phyloP scores from a whole-genome alignment of 2,888 invertebrate genomes.

The Ceraclea dissimilis region DNA sequence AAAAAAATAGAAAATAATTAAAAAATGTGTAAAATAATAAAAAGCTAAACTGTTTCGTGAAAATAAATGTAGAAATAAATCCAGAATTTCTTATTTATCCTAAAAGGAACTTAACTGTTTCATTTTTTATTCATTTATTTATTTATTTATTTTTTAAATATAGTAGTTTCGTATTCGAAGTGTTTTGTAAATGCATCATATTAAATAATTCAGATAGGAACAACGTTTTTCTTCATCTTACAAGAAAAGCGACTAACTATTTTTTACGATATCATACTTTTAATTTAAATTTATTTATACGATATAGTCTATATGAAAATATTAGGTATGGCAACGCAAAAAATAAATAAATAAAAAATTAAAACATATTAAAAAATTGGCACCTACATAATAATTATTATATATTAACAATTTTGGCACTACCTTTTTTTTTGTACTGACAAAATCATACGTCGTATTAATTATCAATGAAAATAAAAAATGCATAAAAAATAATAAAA shows the following conservation, averaged over 20 bases:
- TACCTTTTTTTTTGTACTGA: slow-evolving; percentile 12
- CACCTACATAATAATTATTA: slow-evolving; percentile 15
- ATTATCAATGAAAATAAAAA: not conserved
- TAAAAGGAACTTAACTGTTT: not conserved
- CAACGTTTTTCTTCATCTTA: not conserved
- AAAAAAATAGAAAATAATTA: not conserved
- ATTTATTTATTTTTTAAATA: not conserved
- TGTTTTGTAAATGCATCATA: not conserved
- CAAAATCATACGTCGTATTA: not conserved
- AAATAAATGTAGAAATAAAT: not conserved
- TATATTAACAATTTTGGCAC: slow-evolving; percentile 18
- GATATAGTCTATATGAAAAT: too few species aligned
- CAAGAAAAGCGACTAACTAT: too few species aligned
- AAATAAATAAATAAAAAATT: not conserved
- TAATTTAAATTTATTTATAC: too few species aligned
- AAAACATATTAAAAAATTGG: slow-evolving; percentile 17
- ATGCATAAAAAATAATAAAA: not conserved
- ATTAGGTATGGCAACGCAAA: not conserved
- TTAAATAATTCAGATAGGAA: not conserved
- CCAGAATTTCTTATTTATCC: not conserved
- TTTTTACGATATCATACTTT: too few species aligned
- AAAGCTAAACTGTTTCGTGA: too few species aligned
- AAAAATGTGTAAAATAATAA: not conserved
- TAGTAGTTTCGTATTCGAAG: not conserved
- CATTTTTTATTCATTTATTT: not conserved